These are phyloP conservation scores for Nephrotoma guestfalica DNA, from an alignment of 2,888 invertebrate species.

Conservation along the genomic window DNA sequence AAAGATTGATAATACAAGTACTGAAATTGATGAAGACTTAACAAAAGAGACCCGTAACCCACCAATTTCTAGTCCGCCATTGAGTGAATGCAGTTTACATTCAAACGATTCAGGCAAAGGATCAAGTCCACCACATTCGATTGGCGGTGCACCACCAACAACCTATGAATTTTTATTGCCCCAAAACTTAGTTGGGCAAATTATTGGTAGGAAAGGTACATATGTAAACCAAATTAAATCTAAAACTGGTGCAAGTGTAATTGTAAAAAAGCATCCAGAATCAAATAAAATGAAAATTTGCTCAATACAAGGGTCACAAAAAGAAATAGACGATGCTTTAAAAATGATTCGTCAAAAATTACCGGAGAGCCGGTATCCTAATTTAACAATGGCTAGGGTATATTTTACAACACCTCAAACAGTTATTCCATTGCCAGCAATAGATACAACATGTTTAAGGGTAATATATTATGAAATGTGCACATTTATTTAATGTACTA, in stretches of 20 bases:
- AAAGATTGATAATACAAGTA: background rate
- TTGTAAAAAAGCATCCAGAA: slow-evolving; percentile 56
- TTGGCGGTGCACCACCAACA: slow-evolving; percentile 22
- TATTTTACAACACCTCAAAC: slow-evolving; percentile 28
- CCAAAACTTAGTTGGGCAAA: slow-evolving; percentile 61
- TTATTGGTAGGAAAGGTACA: slow-evolving; percentile 73
- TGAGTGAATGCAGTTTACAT: slow-evolving; percentile 34
- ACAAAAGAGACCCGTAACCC: background rate
- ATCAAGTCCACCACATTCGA: slow-evolving; percentile 28
- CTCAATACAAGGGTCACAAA: slow-evolving; percentile 62
- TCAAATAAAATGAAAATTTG: slow-evolving; percentile 66
- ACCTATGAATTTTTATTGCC: slow-evolving; percentile 54
- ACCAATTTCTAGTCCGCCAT: slow-evolving; percentile 43
- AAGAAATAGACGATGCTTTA: slow-evolving; percentile 68
- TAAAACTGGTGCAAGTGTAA: slow-evolving; percentile 62
- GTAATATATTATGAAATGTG: slow-evolving; percentile 21
- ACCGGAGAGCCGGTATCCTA: slow-evolving; percentile 65
- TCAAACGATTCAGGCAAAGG: slow-evolving; percentile 32
- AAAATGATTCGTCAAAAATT: slow-evolving; percentile 74
- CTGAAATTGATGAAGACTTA: background rate
- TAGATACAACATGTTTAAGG: slow-evolving; percentile 31
- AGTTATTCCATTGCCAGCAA: slow-evolving; percentile 28
- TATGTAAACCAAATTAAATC: slow-evolving; percentile 69
- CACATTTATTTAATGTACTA: slow-evolving; percentile 5
- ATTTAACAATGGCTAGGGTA: slow-evolving; percentile 48